Evolutionary conservation across 2,113 vertebrate genomes (phyloP).

Genomic region (Synodontis membranacea): DNA sequence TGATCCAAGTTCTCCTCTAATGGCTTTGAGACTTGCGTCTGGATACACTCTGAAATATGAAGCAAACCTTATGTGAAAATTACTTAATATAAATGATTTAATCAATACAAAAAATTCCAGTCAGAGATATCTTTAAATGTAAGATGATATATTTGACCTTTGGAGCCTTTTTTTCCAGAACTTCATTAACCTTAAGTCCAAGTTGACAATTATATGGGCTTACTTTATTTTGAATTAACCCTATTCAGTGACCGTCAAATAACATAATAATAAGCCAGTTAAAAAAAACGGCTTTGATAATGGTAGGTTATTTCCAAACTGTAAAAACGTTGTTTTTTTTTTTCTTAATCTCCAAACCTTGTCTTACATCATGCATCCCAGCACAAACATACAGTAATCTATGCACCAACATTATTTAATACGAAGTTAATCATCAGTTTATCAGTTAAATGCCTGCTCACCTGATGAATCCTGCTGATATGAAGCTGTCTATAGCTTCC

Average conservation of each 20-base stretch:
- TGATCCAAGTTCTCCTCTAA: slow-evolving; percentile 75
- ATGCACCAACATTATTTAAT: not conserved
- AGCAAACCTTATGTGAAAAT: not conserved
- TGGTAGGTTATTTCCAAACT: not conserved
- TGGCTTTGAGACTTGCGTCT: slow-evolving; percentile 77
- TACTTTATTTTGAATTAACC: not conserved
- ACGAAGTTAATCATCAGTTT: not conserved
- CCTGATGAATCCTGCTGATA: slow-evolving; percentile 93
- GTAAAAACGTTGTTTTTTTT: not conserved
- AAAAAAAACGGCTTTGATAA: not conserved
- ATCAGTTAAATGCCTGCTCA: slow-evolving; percentile 59
- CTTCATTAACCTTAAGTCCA: not conserved
- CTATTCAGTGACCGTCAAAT: not conserved
- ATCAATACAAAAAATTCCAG: not conserved
- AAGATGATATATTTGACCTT: not conserved
- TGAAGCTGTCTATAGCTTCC: slow-evolving; percentile 78
- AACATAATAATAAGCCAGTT: not conserved
- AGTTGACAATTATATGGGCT: not conserved
- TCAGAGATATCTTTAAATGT: not conserved
- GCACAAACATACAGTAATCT: not conserved
- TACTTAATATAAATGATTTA: not conserved
- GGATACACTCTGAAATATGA: slow-evolving; percentile 79
- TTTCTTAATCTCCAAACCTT: not conserved
- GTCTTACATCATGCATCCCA: not conserved
- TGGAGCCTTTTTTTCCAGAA: not conserved